These are phyloP conservation scores for Mionectes olivaceus DNA, from an alignment of 2,797 vertebrate genomes.

Conservation along the genomic window DNA sequence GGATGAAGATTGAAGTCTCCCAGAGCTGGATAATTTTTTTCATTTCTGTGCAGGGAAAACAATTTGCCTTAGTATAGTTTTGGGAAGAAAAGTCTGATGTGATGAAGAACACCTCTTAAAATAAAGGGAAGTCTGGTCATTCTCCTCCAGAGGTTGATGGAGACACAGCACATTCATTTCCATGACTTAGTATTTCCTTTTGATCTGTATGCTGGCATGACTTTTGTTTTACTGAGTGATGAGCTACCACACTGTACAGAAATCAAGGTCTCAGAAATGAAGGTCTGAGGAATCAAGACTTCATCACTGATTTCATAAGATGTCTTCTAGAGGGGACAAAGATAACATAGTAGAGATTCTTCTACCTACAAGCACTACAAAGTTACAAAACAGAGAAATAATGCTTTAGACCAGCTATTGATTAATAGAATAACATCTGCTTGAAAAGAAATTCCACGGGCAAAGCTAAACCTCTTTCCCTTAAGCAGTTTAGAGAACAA, in stretches of 20 bases:
- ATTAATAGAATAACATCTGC: not conserved
- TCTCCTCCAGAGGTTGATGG: not conserved
- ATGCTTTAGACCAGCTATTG: not conserved
- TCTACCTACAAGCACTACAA: not conserved
- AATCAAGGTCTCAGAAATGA: not conserved
- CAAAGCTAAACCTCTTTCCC: not conserved
- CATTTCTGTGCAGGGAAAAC: not conserved
- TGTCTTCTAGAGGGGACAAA: not conserved
- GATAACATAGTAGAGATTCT: not conserved
- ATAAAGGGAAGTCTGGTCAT: not conserved
- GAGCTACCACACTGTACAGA: not conserved
- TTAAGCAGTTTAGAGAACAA: not conserved
- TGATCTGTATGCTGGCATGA: accelerated
- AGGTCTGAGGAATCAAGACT: not conserved
- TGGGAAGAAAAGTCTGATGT: not conserved
- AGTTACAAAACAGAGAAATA: not conserved
- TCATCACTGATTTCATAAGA: not conserved
- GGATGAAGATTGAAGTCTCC: not conserved
- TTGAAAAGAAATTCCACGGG: not conserved
- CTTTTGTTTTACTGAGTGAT: not conserved
- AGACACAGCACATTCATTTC: not conserved
- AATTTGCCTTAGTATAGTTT: not conserved
- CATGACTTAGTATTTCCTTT: not conserved
- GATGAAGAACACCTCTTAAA: not conserved
- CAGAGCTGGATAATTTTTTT: not conserved